Evolutionary conservation across 2,113 vertebrate genomes (phyloP).

Genomic region (Otis tarda): DNA sequence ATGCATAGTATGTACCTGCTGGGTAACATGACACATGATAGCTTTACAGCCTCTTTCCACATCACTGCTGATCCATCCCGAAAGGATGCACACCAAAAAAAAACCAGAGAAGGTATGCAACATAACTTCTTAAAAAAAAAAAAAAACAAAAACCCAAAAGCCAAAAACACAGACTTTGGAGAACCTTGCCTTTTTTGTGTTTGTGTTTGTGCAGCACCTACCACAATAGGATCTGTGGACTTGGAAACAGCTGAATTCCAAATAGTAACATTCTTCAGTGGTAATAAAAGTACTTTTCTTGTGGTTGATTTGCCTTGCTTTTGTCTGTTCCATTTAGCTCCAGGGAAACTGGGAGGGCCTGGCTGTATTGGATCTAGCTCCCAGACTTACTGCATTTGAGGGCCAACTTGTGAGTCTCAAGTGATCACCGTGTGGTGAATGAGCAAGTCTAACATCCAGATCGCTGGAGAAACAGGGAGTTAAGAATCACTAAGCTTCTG

Average conservation of each 20-base stretch:
- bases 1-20: too few species aligned
- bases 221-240: neutral
- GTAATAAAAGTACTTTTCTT: neutral
- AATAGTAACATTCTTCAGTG: neutral
- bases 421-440: neutral
- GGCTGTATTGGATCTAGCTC: neutral
- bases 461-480: neutral
- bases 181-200: neutral
- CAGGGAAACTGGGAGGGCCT: neutral
- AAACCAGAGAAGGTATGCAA: neutral
- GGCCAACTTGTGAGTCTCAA: neutral
- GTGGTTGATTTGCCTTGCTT: neutral
- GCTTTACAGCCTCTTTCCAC: neutral
- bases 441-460: neutral
- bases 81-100: neutral
- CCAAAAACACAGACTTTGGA: neutral
- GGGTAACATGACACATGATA: neutral
- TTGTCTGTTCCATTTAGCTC: neutral
- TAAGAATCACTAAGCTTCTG: neutral
- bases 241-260: neutral
- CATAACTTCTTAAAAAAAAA: neutral
- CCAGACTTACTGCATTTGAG: neutral
- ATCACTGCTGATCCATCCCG: neutral
- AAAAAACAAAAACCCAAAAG: neutral
- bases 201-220: neutral